Conservation (phyloP, 2,113 vertebrate species). For the Sebastes schlegelii region DNA sequence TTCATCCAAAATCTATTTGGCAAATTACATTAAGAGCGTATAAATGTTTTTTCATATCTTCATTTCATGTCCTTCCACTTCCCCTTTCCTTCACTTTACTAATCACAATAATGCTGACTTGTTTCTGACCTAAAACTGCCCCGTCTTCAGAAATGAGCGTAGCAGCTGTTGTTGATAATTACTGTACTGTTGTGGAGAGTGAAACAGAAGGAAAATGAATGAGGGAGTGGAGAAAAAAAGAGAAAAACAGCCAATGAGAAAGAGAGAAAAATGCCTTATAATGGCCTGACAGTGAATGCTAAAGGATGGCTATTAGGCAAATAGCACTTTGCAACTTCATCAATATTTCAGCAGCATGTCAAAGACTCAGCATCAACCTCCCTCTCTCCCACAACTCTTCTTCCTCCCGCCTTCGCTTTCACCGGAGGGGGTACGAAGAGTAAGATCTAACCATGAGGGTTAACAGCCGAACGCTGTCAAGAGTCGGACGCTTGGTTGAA, state of each 20-base stretch:
- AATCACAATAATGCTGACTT: constrained; percentile 22
- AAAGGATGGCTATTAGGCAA: constrained; percentile 74
- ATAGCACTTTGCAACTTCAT: constrained; percentile 77
- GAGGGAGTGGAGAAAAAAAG: constrained; percentile 1
- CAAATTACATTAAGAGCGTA: background rate
- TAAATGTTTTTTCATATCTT: background rate
- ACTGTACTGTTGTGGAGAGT: constrained; percentile 33
- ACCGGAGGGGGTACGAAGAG: background rate
- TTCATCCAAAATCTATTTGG: background rate
- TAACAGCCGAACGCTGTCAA: constrained; percentile 22
- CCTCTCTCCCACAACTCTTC: background rate
- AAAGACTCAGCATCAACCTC: constrained; percentile 41
- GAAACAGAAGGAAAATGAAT: constrained; percentile 42
- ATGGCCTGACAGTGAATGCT: constrained; percentile 74
- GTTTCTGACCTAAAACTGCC: constrained; percentile 31
- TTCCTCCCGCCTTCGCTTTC: background rate
- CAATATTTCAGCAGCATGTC: constrained; percentile 77
- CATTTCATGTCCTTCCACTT: background rate
- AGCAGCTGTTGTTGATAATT: constrained; percentile 67
- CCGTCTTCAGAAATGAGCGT: constrained; percentile 28
- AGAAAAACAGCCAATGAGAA: constrained; percentile 46
- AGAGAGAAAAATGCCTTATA: constrained; percentile 50
- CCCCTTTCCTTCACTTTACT: background rate
- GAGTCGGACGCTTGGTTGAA: constrained; percentile 17
- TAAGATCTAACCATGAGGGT: constrained; percentile 13